These are phyloP conservation scores for Melanocharis versteri DNA, from an alignment of 2,113 vertebrate genomes.

Conservation along the genomic window DNA sequence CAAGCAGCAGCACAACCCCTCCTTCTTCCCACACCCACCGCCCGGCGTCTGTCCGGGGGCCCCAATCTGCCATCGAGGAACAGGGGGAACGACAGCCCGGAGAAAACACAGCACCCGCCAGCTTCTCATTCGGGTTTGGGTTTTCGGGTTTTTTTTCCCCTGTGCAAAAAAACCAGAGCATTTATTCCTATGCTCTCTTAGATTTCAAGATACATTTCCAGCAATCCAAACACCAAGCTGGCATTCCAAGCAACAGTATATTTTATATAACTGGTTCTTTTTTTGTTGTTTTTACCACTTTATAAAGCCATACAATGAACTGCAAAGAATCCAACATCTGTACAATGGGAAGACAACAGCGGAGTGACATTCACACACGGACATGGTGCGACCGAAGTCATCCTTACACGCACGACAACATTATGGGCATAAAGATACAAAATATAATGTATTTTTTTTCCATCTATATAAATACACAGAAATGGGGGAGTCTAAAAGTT, in stretches of 20 bases:
- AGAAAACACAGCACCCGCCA: conserved; percentile 1
- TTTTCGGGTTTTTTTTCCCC: not conserved
- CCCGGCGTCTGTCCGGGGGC: not conserved
- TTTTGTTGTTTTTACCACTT: conserved; percentile 81
- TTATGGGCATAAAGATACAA: conserved; percentile 76
- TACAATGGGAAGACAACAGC: conserved; percentile 75
- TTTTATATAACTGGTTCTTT: conserved; percentile 69
- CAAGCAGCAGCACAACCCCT: conserved; percentile 17
- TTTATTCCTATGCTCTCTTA: conserved; percentile 41
- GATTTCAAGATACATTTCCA: conserved; percentile 27
- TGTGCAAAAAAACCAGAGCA: conserved; percentile 27
- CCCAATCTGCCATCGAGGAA: not conserved
- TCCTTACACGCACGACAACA: conserved; percentile 62
- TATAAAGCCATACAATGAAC: conserved; percentile 93
- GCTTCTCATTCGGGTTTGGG: not conserved
- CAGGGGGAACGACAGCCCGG: not conserved
- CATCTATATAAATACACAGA: conserved; percentile 82
- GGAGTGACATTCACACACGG: conserved; percentile 79
- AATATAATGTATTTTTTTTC: conserved; percentile 77
- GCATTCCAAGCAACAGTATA: conserved; percentile 75
- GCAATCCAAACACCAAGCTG: conserved; percentile 46
- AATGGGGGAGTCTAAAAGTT: conserved; percentile 8
- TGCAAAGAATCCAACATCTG: conserved; percentile 80
- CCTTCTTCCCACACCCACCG: conserved; percentile 15
- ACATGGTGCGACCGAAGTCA: conserved; percentile 36